Conservation (phyloP, 1,140 invertebrate species). For the Drosophila murphyi region DNA sequence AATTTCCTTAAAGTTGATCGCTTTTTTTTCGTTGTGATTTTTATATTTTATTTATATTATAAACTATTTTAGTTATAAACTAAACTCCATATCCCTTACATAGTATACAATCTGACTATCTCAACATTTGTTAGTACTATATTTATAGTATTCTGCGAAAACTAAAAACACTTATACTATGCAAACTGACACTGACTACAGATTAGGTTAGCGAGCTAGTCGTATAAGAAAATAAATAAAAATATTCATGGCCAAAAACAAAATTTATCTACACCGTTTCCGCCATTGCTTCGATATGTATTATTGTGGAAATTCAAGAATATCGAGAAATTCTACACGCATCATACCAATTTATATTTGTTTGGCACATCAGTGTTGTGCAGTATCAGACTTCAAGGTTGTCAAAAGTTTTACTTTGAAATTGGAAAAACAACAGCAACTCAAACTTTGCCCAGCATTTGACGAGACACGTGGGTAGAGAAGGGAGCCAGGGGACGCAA, state of each 20-base stretch:
- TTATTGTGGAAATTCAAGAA: conserved; percentile 9
- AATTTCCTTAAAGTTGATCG: no score
- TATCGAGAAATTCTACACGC: neutral
- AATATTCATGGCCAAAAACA: neutral
- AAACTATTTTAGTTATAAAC: no score
- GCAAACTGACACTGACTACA: neutral
- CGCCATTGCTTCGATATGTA: neutral
- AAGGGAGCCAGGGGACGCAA: neutral
- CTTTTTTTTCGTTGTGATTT: no score
- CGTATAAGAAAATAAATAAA: neutral
- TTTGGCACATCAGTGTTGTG: conserved; percentile 11
- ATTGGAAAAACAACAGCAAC: conserved; percentile 57
- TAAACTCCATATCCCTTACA: no score
- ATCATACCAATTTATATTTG: neutral
- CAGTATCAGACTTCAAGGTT: conserved; percentile 39
- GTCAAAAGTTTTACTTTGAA: conserved; percentile 61
- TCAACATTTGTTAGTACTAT: neutral
- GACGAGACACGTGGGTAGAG: no score
- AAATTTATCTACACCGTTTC: neutral
- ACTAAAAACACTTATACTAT: neutral
- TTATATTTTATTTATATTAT: no score
- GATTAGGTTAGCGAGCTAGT: neutral
- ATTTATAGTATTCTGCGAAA: neutral
- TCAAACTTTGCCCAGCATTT: conserved; percentile 41
- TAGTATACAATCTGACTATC: neutral